Evolutionary conservation across 2,888 invertebrate genomes (phyloP), one percentile per base, ranked within the genome.

Genomic region (Oeneis ivallda): DNA sequence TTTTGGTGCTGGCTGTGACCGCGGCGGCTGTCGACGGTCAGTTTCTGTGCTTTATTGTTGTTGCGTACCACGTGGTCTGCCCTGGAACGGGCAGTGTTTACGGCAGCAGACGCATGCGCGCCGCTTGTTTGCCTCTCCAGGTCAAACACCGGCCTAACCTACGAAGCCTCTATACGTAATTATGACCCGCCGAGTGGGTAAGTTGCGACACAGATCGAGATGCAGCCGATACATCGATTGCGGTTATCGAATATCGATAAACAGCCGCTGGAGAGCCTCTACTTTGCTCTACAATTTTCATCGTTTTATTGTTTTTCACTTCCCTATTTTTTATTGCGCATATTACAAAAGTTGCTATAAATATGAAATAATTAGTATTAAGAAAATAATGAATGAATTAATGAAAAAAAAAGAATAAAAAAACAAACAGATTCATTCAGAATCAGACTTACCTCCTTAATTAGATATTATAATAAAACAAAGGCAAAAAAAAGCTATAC

Each of bases 1-100:
- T 94, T 93, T 91, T 93, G 87, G 85, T 89, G 87, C 81, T 91
- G 89, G 91, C 86, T 83, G 91, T 85, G 84, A 84, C 87, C 86
- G 90, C 88, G 82, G 89, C 89, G 75, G 87, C 88, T 79, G 85
- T 83, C 82, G 86, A 85, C 82, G 91, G 91, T 90, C 81, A 76
- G 88, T 88, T 75, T 75, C 78, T 78, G 77, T 72, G 76, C 77
- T 77, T 75, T 72, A 74, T 80, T 81, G 76, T 75, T 75, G 67
- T 75, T 72, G 74, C 71, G 71, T 67, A 67, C 76, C 85, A 85
- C 88, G 87, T 86, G 88, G 80, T 76, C 73, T 77, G 79, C 81
- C 82, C 79, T 80, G 82, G 82, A 78, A 74, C 75, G 75, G 78
- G 77, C 78, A 77, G 77, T 90, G 89, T 90, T 90, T 89, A 90